A percentile compares a stretch with the other conserved stretches of the same genome.
Evolutionary conservation across 2,113 vertebrate species (phyloP).

Genomic region (Eupsittula cactorum): DNA sequence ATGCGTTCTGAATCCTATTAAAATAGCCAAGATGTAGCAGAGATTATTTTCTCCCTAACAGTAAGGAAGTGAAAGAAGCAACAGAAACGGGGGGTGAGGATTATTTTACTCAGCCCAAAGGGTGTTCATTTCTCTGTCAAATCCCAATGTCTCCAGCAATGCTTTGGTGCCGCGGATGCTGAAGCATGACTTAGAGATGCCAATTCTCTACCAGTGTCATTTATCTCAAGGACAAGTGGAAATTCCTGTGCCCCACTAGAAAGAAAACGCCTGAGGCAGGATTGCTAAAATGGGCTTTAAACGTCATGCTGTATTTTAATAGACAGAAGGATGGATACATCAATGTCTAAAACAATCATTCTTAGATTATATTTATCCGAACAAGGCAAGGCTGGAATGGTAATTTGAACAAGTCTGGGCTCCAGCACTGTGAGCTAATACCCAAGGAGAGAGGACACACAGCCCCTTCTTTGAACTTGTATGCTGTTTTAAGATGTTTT

Average conservation of each 20-base stretch:
- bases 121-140: not conserved
- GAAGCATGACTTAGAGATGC: constrained; percentile 23
- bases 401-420: constrained; percentile 6
- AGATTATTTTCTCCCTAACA: constrained; percentile 17
- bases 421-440: constrained; percentile 8
- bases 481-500: constrained; percentile 52
- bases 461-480: constrained; percentile 44
- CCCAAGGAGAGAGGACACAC: constrained; percentile 22
- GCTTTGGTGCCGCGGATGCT: not conserved
- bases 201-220: constrained; percentile 25
- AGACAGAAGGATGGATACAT: constrained; percentile 64
- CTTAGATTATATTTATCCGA: constrained; percentile 63
- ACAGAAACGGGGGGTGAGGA: not conserved
- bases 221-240: constrained; percentile 64
- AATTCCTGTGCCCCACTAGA: constrained; percentile 59
- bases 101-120: not conserved
- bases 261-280: constrained; percentile 56
- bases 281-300: constrained; percentile 68
- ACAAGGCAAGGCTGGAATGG: constrained; percentile 41
- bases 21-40: constrained; percentile 41
- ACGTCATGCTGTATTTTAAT: constrained; percentile 64
- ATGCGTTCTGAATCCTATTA: constrained; percentile 58
- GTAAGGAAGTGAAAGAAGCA: constrained; percentile 15
- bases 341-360: constrained; percentile 62
- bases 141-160: not conserved